Evolutionary conservation across 2,797 vertebrate genomes (phyloP), one percentile per base, ranked within the genome.

Genomic region (Melopsittacus undulatus): DNA sequence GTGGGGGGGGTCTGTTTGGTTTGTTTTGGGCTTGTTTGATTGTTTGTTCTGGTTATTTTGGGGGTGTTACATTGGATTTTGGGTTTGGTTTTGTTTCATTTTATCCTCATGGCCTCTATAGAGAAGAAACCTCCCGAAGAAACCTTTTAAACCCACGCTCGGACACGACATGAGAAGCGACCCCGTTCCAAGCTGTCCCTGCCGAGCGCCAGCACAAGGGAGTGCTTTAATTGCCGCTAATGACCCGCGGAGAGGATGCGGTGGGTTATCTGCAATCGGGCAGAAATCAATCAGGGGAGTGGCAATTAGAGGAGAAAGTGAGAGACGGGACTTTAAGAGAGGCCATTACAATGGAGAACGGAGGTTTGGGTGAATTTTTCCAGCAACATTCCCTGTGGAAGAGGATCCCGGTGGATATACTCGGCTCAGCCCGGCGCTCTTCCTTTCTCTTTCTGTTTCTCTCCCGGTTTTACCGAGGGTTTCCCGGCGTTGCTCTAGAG

Each of bases 211-310:
- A 45, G 76, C 3, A 7, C 64, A 30, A 84, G 70, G 80, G 72
- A 89, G 38, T 43, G 59, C 45, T 82, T 94, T 94, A 94, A 96
- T 82, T 94, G 43, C 67, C 40, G 42, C 76, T 93, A 92, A 96
- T 81, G 81, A 92, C 48, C 82, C 13, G 15, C 64, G 38, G 63
- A 76, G 81, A 56, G 45, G 70, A 89, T 82, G 75, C 56, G 76
- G 82, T 7, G 83, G 62, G 36, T 73, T 91, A 91, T 90, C 91
- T 87, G 48, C 78, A 69, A 63, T 45, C 13, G 16, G 62, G 81
- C 83, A 87, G 82, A 95, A 95, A 89, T 78, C 88, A 87, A 36
- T 75, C 59, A 94, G 57, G 69, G 68, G 54, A 85, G 91, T 56
- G 87, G 79, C 87, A 83, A 76, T 62, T 45, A 75, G 52, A 16